These are phyloP conservation scores for Andricus curvator DNA, from an alignment of 2,888 invertebrate genomes.

Conservation along the genomic window DNA sequence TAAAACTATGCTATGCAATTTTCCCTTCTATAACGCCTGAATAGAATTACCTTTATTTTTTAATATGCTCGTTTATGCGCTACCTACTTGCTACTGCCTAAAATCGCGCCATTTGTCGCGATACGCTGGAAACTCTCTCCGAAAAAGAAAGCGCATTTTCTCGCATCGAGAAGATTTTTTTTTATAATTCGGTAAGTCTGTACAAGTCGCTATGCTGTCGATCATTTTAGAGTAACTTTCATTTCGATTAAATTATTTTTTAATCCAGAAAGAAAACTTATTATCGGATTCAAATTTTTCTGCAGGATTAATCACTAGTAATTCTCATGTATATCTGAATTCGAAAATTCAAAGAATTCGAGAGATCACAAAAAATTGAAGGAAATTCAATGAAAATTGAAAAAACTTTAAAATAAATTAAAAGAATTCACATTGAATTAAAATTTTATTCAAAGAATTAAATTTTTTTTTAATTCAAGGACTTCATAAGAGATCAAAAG, in stretches of 20 bases:
- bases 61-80: constrained; percentile 52
- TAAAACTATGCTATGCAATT: constrained; percentile 75
- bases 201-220: constrained; percentile 48
- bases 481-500: no score
- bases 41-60: constrained; percentile 61
- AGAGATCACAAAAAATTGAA: no score
- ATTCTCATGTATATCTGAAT: no score
- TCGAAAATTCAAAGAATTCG: no score
- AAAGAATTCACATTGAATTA: no score
- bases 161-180: constrained; percentile 44
- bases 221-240: constrained; percentile 41
- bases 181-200: constrained; percentile 56
- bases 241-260: constrained; percentile 34
- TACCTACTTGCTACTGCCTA: constrained; percentile 52
- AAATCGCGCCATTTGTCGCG: constrained; percentile 49
- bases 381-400: no score
- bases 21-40: constrained; percentile 64
- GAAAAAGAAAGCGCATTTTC: constrained; percentile 49
- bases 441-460: no score
- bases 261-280: not conserved
- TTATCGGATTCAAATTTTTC: not conserved
- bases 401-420: no score
- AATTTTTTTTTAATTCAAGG: no score
- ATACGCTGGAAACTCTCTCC: constrained; percentile 46
- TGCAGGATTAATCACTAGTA: no score